These are phyloP conservation scores for Benitochromis conjunctus DNA, from an alignment of 2,113 vertebrate genomes.

Conservation along the genomic window DNA sequence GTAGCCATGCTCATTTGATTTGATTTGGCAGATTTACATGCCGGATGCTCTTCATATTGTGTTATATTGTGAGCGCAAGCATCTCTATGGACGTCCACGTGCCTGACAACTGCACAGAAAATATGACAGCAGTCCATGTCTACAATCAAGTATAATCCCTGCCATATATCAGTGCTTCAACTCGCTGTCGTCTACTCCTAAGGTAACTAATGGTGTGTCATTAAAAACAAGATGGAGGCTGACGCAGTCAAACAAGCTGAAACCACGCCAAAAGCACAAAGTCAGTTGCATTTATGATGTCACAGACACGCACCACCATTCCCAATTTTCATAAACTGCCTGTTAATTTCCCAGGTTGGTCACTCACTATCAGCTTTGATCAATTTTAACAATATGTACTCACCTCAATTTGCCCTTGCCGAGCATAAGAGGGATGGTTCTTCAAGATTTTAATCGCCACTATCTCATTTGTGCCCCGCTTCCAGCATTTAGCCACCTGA, in stretches of 20 bases:
- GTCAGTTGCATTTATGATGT: neutral
- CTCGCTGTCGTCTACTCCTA: accelerated
- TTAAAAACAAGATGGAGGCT: accelerated
- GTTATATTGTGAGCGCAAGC: neutral
- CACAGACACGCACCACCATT: neutral
- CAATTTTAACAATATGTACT: slow-evolving; percentile 3
- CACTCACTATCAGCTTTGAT: neutral
- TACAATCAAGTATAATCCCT: neutral
- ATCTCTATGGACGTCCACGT: neutral
- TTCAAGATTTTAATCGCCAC: slow-evolving; percentile 98
- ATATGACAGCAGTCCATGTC: neutral
- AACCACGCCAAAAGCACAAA: neutral
- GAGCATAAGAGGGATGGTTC: slow-evolving; percentile 95
- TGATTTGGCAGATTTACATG: neutral
- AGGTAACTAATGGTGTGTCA: neutral
- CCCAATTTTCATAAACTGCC: neutral
- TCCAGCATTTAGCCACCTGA: slow-evolving; percentile 98
- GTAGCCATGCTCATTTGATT: neutral
- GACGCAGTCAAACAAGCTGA: accelerated
- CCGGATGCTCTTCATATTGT: neutral
- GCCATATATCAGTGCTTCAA: neutral
- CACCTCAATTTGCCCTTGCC: slow-evolving; percentile 97
- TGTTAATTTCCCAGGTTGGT: no score
- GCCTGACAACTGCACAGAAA: neutral
- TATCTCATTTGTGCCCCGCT: slow-evolving; percentile 95